Base-by-base conservation (phyloP, 2,113 vertebrate genomes). In the Pteronura brasiliensis region DNA sequence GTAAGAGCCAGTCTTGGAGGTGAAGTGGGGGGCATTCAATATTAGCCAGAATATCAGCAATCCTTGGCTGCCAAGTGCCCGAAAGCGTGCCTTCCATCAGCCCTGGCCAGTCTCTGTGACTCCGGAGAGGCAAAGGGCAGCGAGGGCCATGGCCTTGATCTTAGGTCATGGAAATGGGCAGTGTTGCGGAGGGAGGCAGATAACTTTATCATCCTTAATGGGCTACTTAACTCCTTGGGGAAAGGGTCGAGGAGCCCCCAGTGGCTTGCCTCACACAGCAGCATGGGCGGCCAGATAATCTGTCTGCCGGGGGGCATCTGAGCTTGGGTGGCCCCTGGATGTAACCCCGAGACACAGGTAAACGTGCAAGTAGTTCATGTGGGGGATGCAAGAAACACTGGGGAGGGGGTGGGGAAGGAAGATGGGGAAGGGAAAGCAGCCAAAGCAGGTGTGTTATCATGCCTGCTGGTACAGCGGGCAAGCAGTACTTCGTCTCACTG, bases 131-230 rank as follows among this genome's bases (percentile, higher is more conserved):
- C 72, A 71, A 94, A 90, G 88, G 47, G 39, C 31, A 11, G 29
- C 18, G 11, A 95, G 52, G 61, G 36, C 79, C n/a, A 31, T 90
- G 89, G 84, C 94, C 42, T 63, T 96, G 83, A 90, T 93, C 92
- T 92, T 88, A 80, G 88, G 80, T 79, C 77, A 52, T 15, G 42
- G 91, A 86, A 88, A 67, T 77, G 12, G 44, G 65, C 94, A 96
- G 81, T 94, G 74, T 93, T 57, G 74, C 18, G 0, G 34, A 93
- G 34, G 74, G 92, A 47, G 57, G 20, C 23, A 93, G 96, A 88
- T 67, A 76, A 92, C 84, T 92, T 93, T 92, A 89, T 95, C 86
- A 87, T 96, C 83, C 88, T 80, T 95, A 95, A 96, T 67, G 52
- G 69, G 88, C 63, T 76, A 57, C 89, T 93, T 92, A 96, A 96